Evolutionary conservation across 1,140 invertebrate genomes (phyloP), one percentile per base, ranked within the genome.

Genomic region (Cotesia vestalis): DNA sequence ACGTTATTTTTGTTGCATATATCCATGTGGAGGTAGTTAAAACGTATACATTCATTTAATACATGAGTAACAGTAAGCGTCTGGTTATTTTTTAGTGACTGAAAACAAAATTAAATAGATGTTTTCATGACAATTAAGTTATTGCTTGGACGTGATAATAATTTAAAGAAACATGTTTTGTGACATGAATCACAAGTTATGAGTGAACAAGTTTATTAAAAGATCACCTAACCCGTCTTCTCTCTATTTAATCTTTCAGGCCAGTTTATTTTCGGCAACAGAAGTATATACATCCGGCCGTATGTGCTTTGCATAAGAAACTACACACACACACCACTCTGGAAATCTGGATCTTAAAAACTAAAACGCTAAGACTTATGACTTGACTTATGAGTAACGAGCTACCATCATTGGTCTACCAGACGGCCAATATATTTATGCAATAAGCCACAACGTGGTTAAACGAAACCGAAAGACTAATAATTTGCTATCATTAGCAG

Each of bases 121-220:
- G 63, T 66, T 63, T 17, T n/a, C 14, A 4, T 52, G 40, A 52
- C 63, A 36, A 66, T 66, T 66, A 66, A 66, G 11, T 63, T 63
- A 35, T 35, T 63, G n/a, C 36, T 63, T n/a, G 4, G 14, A 63
- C 14, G 46, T 40, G 17, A 14, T 27, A 66, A 66, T 66, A 51
- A 66, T 66, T 66, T 66, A 51, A 17, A 27, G 63, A 46, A 57
- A 20, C 17, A 61, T 69, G 12, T 9, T 61, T 61, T 69, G 14
- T 27, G 36, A 46, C 67, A 69, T n/a, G 11, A n/a, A 68, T 55
- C 27, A 35, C 4, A 4, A 34, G 14, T 40, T 46, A 53, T 66
- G 66, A 35, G 69, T 46, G 14, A 63, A 62, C 60, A 63, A 52
- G 62, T 71, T 71, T 71, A 71, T 71, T 71, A 71, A 71, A 71